Conservation (phyloP, 1,140 invertebrate genomes). For the Drosophila nigrodunni region DNA sequence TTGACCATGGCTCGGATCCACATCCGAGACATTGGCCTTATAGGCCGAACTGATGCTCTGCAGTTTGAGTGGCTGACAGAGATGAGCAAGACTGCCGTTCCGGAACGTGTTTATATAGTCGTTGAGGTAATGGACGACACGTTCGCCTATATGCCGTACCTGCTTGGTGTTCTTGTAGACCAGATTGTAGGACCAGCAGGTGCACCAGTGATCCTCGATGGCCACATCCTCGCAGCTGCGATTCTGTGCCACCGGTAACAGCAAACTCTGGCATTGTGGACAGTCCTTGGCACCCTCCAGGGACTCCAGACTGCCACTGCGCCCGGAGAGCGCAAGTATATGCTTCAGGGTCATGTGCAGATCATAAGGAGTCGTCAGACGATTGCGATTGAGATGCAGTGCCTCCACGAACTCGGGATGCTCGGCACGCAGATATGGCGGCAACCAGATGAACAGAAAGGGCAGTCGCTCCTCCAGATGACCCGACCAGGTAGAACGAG, state of each 20-base stretch:
- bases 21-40: slow-evolving; percentile 42
- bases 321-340: slow-evolving; percentile 82
- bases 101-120: slow-evolving; percentile 62
- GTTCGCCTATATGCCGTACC: slow-evolving; percentile 85
- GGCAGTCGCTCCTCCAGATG: slow-evolving; percentile 96
- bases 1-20: slow-evolving; percentile 29
- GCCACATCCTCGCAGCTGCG: slow-evolving; percentile 90
- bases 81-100: slow-evolving; percentile 63
- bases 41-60: slow-evolving; percentile 57
- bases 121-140: slow-evolving; percentile 85
- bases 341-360: slow-evolving; percentile 89
- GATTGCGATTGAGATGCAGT: slow-evolving; percentile 89
- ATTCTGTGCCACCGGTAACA: slow-evolving; percentile 87
- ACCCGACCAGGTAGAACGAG: slow-evolving; percentile 89
- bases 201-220: slow-evolving; percentile 92
- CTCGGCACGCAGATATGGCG: slow-evolving; percentile 88
- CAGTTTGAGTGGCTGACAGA: slow-evolving; percentile 53
- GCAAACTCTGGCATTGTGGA: slow-evolving; percentile 88
- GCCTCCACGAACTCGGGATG: slow-evolving; percentile 88
- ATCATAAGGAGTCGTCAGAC: slow-evolving; percentile 94
- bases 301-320: slow-evolving; percentile 83
- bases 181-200: slow-evolving; percentile 87
- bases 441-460: slow-evolving; percentile 92
- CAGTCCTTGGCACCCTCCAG: slow-evolving; percentile 84
- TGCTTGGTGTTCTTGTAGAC: slow-evolving; percentile 84